These are phyloP conservation scores for Echinarachnius parma DNA, from an alignment of 53 echinoderm and acorn worm genomes.

Conservation along the genomic window DNA sequence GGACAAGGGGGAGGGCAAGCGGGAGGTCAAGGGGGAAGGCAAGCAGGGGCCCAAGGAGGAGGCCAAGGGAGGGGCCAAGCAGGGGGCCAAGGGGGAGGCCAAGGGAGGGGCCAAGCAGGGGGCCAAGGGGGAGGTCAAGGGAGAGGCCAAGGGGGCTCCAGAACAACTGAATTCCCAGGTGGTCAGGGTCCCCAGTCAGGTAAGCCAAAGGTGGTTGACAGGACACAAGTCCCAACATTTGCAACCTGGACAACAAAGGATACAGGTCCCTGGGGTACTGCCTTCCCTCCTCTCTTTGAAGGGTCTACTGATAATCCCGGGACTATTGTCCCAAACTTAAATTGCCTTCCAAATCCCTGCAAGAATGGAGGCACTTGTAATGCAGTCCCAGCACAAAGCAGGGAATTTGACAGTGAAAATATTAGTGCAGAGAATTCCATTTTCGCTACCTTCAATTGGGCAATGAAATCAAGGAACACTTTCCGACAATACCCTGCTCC, in stretches of 20 bases:
- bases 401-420: conserved; percentile 34
- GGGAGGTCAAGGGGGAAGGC: too few relatives aligned
- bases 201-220: conserved; percentile 34
- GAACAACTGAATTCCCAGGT: background rate
- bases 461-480: conserved; percentile 3
- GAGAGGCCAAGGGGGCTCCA: conserved; percentile 22
- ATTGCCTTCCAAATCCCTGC: conserved; percentile 89
- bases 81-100: too few relatives aligned
- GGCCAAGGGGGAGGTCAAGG: too few relatives aligned
- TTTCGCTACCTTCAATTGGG: conserved; percentile 16
- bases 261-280: conserved; percentile 22
- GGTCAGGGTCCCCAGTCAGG: background rate
- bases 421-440: conserved; percentile 16
- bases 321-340: conserved; percentile 18
- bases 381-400: conserved; percentile 11
- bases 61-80: too few relatives aligned
- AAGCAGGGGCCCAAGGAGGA: too few relatives aligned
- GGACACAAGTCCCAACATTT: conserved; percentile 28
- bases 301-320: conserved; percentile 17
- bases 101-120: too few relatives aligned
- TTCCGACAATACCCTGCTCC: conserved; percentile 1
- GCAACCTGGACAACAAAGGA: background rate
- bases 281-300: conserved; percentile 14
- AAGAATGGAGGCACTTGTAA: conserved; percentile 67
- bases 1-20: too few relatives aligned